Percentiles rank a stretch among this genome's conserved stretches.
phyloP scores from a whole-genome alignment of 2,113 vertebrate genomes.

The Cyphomyrus plagiostoma region DNA sequence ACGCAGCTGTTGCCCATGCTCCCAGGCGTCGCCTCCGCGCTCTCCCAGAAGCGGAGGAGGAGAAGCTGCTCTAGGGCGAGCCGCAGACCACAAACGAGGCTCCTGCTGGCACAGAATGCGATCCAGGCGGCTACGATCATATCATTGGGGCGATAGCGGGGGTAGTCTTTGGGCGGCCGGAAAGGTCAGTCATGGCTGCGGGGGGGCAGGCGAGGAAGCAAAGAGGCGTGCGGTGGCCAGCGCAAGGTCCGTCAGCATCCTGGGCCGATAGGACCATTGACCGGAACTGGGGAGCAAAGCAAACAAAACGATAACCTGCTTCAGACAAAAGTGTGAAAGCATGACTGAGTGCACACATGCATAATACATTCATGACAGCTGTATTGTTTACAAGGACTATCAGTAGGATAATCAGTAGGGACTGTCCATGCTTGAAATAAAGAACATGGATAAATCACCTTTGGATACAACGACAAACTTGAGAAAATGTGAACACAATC shows the following conservation, averaged over 20 bases:
- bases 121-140: conserved; percentile 96
- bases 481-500: background rate
- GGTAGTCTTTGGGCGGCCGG: conserved; percentile 54
- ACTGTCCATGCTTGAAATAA: background rate
- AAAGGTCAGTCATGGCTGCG: conserved; percentile 50
- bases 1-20: conserved; percentile 95
- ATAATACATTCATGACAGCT: background rate
- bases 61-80: conserved; percentile 73
- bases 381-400: background rate
- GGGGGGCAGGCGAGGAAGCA: conserved; percentile 41
- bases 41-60: conserved; percentile 64
- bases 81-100: conserved; percentile 83
- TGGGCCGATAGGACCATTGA: conserved; percentile 39
- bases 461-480: background rate
- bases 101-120: conserved; percentile 92
- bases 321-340: background rate
- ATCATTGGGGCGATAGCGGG: conserved; percentile 84
- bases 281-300: conserved; percentile 11
- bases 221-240: conserved; percentile 27
- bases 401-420: background rate
- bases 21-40: conserved; percentile 51
- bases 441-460: background rate
- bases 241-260: conserved; percentile 36
- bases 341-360: background rate
- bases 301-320: background rate